Evolutionary conservation across 1,140 invertebrate species (phyloP).

Genomic region (Gonioctena quinquepunctata): DNA sequence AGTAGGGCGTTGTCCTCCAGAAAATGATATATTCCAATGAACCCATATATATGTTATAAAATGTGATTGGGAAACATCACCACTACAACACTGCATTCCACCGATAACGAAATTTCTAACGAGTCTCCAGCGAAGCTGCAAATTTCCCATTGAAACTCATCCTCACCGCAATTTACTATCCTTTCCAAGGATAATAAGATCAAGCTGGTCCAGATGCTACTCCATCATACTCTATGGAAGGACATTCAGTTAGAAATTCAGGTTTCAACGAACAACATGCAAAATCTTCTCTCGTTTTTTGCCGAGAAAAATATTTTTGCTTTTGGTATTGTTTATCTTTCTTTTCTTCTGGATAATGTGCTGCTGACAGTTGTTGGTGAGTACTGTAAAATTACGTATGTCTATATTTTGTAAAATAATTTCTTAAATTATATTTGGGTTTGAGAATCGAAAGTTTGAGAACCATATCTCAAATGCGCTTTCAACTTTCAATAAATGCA

Average conservation of each 20-base stretch:
- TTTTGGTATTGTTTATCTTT: constrained; percentile 67
- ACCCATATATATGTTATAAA: neutral
- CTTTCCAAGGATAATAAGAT: constrained; percentile 21
- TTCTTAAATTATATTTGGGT: too few species aligned
- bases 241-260: constrained; percentile 9
- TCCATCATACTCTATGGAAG: neutral
- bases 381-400: too few species aligned
- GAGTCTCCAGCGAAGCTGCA: constrained; percentile 41
- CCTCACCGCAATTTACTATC: constrained; percentile 35
- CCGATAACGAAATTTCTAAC: constrained; percentile 34
- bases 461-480: too few species aligned
- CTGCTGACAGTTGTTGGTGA: constrained; percentile 79
- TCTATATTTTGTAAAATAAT: too few species aligned
- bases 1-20: too few species aligned
- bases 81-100: neutral
- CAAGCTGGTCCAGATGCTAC: constrained; percentile 27
- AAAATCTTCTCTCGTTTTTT: constrained; percentile 13
- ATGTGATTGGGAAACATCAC: too few species aligned
- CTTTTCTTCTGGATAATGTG: constrained; percentile 76
- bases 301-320: constrained; percentile 54
- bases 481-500: too few species aligned
- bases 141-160: constrained; percentile 44
- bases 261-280: constrained; percentile 12
- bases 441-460: too few species aligned
- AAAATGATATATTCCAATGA: too few species aligned